Evolutionary conservation across 2,888 invertebrate species (phyloP).

Genomic region (Pseudanteris insignis): DNA sequence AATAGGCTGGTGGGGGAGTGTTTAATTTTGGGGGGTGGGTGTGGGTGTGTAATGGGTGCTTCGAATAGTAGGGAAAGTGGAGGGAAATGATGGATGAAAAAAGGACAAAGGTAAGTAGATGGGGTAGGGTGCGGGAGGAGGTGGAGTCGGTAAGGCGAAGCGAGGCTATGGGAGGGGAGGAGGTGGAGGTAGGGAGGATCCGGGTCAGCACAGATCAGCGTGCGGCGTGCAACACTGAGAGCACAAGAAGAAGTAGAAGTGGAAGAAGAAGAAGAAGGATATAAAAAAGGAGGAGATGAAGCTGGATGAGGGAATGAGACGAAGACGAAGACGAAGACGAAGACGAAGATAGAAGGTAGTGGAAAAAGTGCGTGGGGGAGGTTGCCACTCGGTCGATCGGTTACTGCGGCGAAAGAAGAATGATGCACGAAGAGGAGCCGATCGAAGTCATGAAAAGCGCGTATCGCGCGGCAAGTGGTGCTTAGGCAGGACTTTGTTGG

Average conservation of each 20-base stretch:
- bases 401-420: constrained; percentile 57
- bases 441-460: constrained; percentile 61
- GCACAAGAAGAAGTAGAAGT: constrained; percentile 38
- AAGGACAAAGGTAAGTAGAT: constrained; percentile 25
- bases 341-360: no score
- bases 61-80: constrained; percentile 45
- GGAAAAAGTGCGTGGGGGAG: no score
- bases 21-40: no score
- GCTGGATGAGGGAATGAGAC: no score
- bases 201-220: constrained; percentile 66
- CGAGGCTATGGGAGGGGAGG: constrained; percentile 46
- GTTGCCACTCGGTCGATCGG: no score
- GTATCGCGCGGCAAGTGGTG: constrained; percentile 52
- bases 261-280: constrained; percentile 44
- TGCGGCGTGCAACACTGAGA: constrained; percentile 56
- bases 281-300: constrained; percentile 10
- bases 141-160: constrained; percentile 42
- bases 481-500: constrained; percentile 34
- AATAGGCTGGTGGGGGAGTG: no score
- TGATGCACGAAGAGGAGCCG: constrained; percentile 51
- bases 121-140: constrained; percentile 5
- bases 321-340: no score
- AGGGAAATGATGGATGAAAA: constrained; percentile 39
- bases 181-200: constrained; percentile 64
- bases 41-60: constrained; percentile 3